A percentile compares a stretch with the other conserved stretches of the same genome.
Evolutionary conservation across 2,797 vertebrate genomes (phyloP).

Genomic region (Smutsia temminckii): DNA sequence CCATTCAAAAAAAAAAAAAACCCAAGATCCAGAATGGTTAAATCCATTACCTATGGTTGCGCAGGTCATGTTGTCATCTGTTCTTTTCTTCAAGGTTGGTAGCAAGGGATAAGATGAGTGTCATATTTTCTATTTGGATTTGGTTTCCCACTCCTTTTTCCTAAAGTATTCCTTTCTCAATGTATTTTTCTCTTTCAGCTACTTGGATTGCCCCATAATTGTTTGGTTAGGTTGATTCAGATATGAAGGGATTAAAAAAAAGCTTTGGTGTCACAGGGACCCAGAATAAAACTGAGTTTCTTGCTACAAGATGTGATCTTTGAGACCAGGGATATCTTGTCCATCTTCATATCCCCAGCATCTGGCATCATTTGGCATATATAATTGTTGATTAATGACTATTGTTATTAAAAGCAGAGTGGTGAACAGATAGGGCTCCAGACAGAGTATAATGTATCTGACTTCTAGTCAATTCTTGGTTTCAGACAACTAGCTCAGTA

Average conservation of each 20-base stretch:
- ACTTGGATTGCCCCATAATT: constrained; percentile 10
- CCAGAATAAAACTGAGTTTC: constrained; percentile 20
- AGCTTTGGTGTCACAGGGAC: constrained; percentile 9
- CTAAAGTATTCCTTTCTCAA: constrained; percentile 6
- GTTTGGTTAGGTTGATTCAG: neutral
- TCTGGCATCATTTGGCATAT: neutral
- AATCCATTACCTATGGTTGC: neutral
- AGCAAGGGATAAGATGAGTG: neutral
- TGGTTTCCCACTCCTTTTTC: neutral
- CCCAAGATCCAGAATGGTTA: neutral
- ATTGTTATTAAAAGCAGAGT: neutral
- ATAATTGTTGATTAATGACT: neutral
- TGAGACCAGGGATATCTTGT: neutral
- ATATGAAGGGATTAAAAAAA: constrained; percentile 28
- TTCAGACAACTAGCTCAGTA: neutral
- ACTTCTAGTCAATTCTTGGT: neutral
- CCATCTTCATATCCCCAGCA: neutral
- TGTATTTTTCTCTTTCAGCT: neutral
- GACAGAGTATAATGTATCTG: neutral
- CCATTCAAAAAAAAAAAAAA: neutral
- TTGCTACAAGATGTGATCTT: neutral
- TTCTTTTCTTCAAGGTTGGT: neutral
- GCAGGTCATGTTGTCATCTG: neutral
- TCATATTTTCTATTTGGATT: neutral
- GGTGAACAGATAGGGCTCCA: neutral